These are phyloP conservation scores for Petrolisthes cinctipes DNA, from an alignment of 2,888 invertebrate genomes.

Conservation along the genomic window DNA sequence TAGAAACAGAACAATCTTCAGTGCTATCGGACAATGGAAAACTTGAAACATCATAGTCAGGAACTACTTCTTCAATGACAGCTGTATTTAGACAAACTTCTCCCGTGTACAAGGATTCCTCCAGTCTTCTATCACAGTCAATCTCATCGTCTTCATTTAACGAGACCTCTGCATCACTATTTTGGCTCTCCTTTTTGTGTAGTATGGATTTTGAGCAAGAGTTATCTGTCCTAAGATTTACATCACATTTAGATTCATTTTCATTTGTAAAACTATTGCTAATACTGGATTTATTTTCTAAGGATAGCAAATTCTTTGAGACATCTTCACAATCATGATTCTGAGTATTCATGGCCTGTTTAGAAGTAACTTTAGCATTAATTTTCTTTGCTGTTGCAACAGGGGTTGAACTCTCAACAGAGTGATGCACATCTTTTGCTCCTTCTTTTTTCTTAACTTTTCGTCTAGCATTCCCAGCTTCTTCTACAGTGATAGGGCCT, in stretches of 20 bases:
- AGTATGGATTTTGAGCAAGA: neutral
- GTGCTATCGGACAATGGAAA: neutral
- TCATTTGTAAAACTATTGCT: neutral
- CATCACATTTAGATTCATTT: conserved; percentile 10
- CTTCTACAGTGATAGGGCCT: conserved; percentile 35
- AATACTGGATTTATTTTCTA: conserved; percentile 11
- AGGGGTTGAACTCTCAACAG: neutral
- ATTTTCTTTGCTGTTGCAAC: neutral
- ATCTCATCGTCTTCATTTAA: conserved; percentile 13
- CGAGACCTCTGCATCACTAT: conserved; percentile 3
- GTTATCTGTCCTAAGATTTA: conserved; percentile 7
- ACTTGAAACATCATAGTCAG: conserved; percentile 39
- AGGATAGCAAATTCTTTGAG: neutral
- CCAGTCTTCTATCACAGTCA: conserved; percentile 28
- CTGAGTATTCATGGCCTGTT: neutral
- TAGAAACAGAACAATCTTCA: neutral
- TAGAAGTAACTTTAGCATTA: neutral
- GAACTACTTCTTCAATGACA: conserved; percentile 45
- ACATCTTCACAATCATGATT: neutral
- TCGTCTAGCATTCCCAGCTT: conserved; percentile 42
- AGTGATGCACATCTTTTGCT: conserved; percentile 1
- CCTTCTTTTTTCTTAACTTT: conserved; percentile 51
- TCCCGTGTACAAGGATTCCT: conserved; percentile 43
- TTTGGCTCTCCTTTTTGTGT: neutral
- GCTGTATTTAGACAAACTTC: conserved; percentile 49